These are phyloP conservation scores for Cricetomys ansorgei DNA, from an alignment of 2,113 vertebrate genomes.

Conservation along the genomic window DNA sequence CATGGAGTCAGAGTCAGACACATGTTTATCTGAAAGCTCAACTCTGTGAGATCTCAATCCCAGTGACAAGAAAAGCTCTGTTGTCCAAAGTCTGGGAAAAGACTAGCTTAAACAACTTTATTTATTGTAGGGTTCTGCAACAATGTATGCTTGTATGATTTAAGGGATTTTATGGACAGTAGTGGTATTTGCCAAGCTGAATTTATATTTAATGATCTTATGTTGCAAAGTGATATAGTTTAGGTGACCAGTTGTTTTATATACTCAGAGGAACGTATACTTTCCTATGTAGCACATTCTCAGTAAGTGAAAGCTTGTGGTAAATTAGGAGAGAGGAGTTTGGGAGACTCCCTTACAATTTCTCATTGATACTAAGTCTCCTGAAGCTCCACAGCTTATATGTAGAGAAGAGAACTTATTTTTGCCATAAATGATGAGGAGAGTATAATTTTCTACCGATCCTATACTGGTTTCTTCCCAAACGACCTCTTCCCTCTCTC, in stretches of 20 bases:
- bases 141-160: fast-evolving
- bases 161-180: fast-evolving
- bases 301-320: fast-evolving
- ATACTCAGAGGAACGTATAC: neutral
- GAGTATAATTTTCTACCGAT: too few species aligned
- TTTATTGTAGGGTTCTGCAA: fast-evolving
- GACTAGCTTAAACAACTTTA: neutral
- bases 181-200: fast-evolving
- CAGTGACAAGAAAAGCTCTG: neutral
- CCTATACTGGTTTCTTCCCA: too few species aligned
- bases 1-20: fast-evolving
- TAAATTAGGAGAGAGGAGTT: neutral
- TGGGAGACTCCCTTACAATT: neutral
- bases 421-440: fast-evolving
- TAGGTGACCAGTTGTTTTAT: neutral
- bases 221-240: neutral
- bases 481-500: neutral
- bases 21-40: neutral
- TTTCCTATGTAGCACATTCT: neutral
- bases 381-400: neutral
- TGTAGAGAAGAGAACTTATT: neutral
- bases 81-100: neutral
- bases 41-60: neutral
- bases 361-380: fast-evolving
- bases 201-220: neutral